Conservation (phyloP, 2,797 vertebrate species). For the Octomys mimax region DNA sequence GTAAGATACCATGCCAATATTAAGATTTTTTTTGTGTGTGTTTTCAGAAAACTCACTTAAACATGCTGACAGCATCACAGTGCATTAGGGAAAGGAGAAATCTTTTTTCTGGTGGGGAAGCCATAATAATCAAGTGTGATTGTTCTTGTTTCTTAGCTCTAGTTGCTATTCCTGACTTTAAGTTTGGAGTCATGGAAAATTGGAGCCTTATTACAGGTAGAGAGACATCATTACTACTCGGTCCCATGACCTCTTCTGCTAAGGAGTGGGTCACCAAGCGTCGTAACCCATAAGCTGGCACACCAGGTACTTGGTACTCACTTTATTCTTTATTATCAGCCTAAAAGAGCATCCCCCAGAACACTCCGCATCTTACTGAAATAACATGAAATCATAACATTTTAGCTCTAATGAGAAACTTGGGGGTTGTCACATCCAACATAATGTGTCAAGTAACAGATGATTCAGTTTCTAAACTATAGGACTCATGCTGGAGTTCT, state of each 20-base stretch:
- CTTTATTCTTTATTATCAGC: slow-evolving; percentile 49
- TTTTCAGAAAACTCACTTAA: slow-evolving; percentile 31
- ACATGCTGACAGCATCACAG: not conserved
- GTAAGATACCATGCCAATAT: not conserved
- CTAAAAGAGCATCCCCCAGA: not conserved
- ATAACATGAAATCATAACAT: not conserved
- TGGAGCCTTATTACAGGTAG: slow-evolving; percentile 93
- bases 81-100: not conserved
- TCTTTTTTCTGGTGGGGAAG: not conserved
- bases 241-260: slow-evolving; percentile 91
- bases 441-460: not conserved
- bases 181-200: slow-evolving; percentile 93
- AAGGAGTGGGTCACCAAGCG: slow-evolving; percentile 91
- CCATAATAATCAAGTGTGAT: not conserved
- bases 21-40: not conserved
- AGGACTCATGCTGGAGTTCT: not conserved
- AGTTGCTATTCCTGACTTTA: slow-evolving; percentile 92
- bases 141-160: slow-evolving; percentile 88
- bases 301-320: slow-evolving; percentile 88
- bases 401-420: not conserved
- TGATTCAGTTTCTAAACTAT: not conserved
- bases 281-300: slow-evolving; percentile 92
- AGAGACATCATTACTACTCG: slow-evolving; percentile 91
- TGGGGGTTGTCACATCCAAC: not conserved
- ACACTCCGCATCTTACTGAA: not conserved